Percentiles rank a stretch among this genome's conserved stretches.
phyloP scores from a whole-genome alignment of 2,888 invertebrate species.

The Drosophila quinaria region DNA sequence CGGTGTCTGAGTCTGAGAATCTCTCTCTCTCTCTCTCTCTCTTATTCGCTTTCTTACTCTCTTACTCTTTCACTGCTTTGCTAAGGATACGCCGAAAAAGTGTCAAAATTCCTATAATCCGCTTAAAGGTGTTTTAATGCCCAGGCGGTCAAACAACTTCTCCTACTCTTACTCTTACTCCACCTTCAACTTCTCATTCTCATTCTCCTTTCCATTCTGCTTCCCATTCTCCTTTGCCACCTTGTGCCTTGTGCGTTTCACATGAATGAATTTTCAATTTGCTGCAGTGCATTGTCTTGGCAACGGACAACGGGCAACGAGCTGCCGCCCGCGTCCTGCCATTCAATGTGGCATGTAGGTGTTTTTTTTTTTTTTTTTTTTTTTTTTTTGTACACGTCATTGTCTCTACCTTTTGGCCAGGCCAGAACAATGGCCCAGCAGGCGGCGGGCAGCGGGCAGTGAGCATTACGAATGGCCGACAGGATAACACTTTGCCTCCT shows the following conservation, averaged over 20 bases:
- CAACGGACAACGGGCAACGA: constrained; percentile 55
- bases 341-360: constrained; percentile 79
- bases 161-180: constrained; percentile 7
- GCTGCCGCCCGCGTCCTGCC: constrained; percentile 74
- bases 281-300: constrained; percentile 78
- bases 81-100: constrained; percentile 79
- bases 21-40: constrained; percentile 10
- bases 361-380: constrained; percentile 22
- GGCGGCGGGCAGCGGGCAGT: constrained; percentile 49
- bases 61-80: constrained; percentile 12
- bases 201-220: constrained; percentile 14
- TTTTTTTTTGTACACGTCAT: constrained; percentile 71
- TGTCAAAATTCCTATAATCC: constrained; percentile 83
- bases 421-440: constrained; percentile 78
- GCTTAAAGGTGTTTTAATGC: constrained; percentile 82
- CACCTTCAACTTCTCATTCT: constrained; percentile 8
- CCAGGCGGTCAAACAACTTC: constrained; percentile 65
- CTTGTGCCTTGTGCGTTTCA: constrained; percentile 71
- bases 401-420: constrained; percentile 65
- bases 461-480: constrained; percentile 64
- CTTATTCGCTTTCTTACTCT: constrained; percentile 10
- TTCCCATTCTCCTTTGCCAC: constrained; percentile 47
- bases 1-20: constrained; percentile 23
- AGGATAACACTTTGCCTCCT: constrained; percentile 65
- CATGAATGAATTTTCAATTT: constrained; percentile 83